Base-by-base conservation (phyloP, 1,140 invertebrate species). In the Leptestheria dahalacensis region DNA sequence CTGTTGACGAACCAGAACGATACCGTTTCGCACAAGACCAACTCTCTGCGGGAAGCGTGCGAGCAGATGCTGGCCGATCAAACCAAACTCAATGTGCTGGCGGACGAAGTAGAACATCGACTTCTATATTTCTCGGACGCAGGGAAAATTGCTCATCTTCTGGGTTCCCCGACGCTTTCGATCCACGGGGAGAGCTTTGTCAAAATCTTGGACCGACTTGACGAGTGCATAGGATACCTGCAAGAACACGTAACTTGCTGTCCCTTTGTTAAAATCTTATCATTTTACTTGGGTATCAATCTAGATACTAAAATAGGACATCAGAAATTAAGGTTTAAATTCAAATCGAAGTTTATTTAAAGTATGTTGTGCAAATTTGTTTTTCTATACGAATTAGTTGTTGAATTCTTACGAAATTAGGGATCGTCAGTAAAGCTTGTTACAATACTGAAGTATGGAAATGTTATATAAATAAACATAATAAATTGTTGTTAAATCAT, bases 51-150 rank as follows among this genome's bases (percentile, higher is more conserved):
- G 69, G 81, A 82, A 62, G 86, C 88, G 48, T 95, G 91, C 72
- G 88, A 94, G 68, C 84, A 93, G 68, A 72, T 95, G 10, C 79
- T 93, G 46, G 82, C 82, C 2, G 88, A 95, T 70, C 90, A 96
- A 77, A 83, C 81, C 54, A 82, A 84, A 64, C 73, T 96, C 2
- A 85, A 86, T 65, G 76, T 78, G 57, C 80, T 86, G 51, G 84
- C 84, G 65, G 82, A 86, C 59, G 83, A 83, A 57, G 85, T 97
- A 24, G 83, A 84, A 49, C 78, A 83, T 26, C 83, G 86, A 56
- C 71, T 95, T 2, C 81, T 84, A 23, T 90, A 88, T 66, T 97
- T 94, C 68, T 86, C 83, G 65, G 85, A 91, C 72, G 79, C 91
- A 29, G 85, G 91, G 65, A 75, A 82, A 61, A 78, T 92, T 51